Base-by-base conservation (phyloP, 1,140 invertebrate species). In the Holotrichia oblita region DNA sequence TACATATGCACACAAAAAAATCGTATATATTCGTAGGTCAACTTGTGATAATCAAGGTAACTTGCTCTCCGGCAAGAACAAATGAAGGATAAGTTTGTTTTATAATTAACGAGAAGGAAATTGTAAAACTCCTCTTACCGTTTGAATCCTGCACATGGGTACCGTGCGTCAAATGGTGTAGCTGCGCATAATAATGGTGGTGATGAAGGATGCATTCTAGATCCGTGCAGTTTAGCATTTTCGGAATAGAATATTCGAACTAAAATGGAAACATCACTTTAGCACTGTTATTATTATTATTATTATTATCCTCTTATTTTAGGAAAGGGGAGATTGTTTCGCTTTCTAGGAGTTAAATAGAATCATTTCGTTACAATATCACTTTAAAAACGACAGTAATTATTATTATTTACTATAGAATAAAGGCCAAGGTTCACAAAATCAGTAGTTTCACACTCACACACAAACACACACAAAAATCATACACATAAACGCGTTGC, bases 161-260 rank as follows among this genome's bases (percentile, higher is more conserved):
- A 17, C 87, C 91, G 85, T 92, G 90, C 81, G 90, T 89, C 73
- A 93, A 88, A 85, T 93, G 92, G 85, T 93, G 91, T 73, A 92
- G 87, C 87, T 93, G 91, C 44, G 91, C 91, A 85, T 93, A 92
- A 84, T 93, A 92, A 83, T 93, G 92, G 84, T 93, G 92, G 86
- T 93, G 92, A 88, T 93, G 92, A 84, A 93, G 87, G 85, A 93
- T 92, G 88, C 93, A 94, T 88, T 93, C 92, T 86, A 93, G 88
- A 89, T 93, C 92, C 44, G 92, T 93, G 87, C 93, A 94, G 87
- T 94, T 94, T 86, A 94, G 89, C 93, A 94, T 94, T 79, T 85
- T 88, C 27, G 41, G 44, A 55, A 41, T 69, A 74, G 9, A 40
- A 40, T 14, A 73, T 8, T 40, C 3, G 12, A 3, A 17, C n/a